phyloP scores from a whole-genome alignment of 37 sponge, comb jelly and placozoan species.

The Aphrocallistes beatrix region DNA sequence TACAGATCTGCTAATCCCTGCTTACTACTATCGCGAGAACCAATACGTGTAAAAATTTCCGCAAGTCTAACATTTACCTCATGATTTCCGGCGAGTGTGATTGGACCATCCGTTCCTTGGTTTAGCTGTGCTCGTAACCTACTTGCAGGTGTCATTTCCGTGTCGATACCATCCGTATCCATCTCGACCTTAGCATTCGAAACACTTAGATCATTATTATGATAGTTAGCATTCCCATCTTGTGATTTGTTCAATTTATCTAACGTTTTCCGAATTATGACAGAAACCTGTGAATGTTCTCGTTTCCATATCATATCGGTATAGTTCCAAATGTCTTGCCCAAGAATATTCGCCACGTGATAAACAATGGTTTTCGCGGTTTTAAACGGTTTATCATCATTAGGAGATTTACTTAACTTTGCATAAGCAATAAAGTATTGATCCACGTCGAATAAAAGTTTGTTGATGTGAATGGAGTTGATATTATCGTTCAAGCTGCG shows the following conservation, averaged over 20 bases:
- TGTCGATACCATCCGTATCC: not conserved
- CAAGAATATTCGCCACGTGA: not conserved
- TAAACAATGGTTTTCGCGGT: constrained; percentile 5
- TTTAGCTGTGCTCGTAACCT: constrained; percentile 7
- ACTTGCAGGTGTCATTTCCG: not conserved
- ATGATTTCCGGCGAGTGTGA: not conserved
- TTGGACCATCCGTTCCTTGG: not conserved
- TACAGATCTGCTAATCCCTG: not conserved
- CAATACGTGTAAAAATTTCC: not conserved
- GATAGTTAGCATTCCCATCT: not conserved
- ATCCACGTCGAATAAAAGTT: not conserved
- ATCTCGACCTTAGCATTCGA: not conserved
- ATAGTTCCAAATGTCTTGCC: not conserved
- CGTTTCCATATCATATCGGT: not conserved
- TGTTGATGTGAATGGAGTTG: not conserved
- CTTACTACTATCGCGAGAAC: not conserved
- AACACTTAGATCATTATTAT: not conserved
- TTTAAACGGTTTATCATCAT: not conserved
- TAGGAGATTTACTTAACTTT: not conserved
- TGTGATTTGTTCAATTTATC: not conserved
- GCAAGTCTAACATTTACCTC: not conserved
- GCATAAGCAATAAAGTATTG: not conserved
- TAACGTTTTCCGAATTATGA: not conserved
- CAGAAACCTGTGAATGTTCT: not conserved
- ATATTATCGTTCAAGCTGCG: not conserved